These are phyloP conservation scores for Drosophila tripunctata DNA, from an alignment of 2,888 invertebrate species.

Conservation along the genomic window DNA sequence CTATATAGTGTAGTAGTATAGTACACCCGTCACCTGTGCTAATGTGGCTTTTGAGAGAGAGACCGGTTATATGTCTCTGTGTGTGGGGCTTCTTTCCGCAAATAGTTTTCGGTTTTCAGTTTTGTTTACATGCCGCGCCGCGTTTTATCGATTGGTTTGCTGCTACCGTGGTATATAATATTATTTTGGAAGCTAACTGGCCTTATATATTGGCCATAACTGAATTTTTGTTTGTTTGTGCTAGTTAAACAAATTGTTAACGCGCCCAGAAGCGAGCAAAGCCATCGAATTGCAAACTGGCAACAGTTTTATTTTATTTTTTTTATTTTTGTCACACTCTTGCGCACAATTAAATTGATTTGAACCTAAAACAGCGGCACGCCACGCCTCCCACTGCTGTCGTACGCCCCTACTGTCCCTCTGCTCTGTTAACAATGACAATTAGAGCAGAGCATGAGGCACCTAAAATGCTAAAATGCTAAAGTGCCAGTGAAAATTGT, in stretches of 20 bases:
- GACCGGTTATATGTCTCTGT: conserved; percentile 2
- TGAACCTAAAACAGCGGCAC: conserved; percentile 25
- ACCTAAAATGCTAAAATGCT: conserved; percentile 1
- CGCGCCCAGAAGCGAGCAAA: conserved; percentile 14
- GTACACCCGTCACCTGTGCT: conserved; percentile 1
- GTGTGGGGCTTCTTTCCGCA: conserved; percentile 57
- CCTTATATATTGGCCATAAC: conserved; percentile 24
- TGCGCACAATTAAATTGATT: conserved; percentile 69
- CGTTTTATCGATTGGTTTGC: conserved; percentile 50
- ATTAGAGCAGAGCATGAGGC: conserved; percentile 66
- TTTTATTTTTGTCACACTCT: conserved; percentile 66
- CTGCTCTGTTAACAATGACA: conserved; percentile 38
- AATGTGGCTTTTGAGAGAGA: neutral
- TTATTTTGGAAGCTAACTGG: conserved; percentile 18
- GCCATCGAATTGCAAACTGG: conserved; percentile 22
- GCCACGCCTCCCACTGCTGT: neutral
- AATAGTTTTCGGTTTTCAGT: conserved; percentile 42
- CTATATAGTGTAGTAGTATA: too few species aligned
- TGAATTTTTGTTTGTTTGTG: conserved; percentile 40
- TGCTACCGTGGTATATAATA: conserved; percentile 32
- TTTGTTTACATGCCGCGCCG: conserved; percentile 47
- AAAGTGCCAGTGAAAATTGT: conserved; percentile 30
- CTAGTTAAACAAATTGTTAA: conserved; percentile 60
- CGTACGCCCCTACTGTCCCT: neutral
- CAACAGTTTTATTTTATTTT: too few species aligned